Evolutionary conservation across 1,140 invertebrate genomes (phyloP), one percentile per base, ranked within the genome.

Genomic region (Lasioglossum baleicum): DNA sequence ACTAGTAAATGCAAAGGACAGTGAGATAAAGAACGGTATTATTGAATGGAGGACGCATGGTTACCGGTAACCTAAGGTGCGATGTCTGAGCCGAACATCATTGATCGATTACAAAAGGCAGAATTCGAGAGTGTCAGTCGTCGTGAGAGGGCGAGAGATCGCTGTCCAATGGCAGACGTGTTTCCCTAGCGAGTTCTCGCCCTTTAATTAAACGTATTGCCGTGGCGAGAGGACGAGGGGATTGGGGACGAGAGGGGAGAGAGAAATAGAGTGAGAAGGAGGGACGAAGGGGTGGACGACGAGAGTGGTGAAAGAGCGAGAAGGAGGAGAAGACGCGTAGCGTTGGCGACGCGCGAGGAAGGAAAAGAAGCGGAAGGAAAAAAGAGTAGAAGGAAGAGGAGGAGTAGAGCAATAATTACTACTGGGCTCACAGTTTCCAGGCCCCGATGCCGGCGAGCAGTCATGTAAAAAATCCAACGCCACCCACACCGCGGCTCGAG

Each of bases 381-480:
- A 67, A 73, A 63, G 64, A 65, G 72, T 40, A 68, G 75, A 22
- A 64, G 51, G 73, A 81, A 74, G 71, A 71, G 85, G 78, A 75
- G 86, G 82, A 77, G 84, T 64, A 61, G 73, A 83, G 83, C 77
- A 88, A 88, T 91, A 91, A 91, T 90, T 91, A 90, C 87, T 89
- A 90, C 86, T 87, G 86, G 69, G 87, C 84, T 90, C 81, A 84
- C 75, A 87, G 88, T 88, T 90, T 90, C 75, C 83, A 89, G 84
- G 84, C 81, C 44, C 84, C 78, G 75, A 81, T 87, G 82, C 86
- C 90, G 87, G 75, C 85, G 80, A 86, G 85, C 86, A 89, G 83
- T 87, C 88, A 83, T 86, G 90, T 89, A 92, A 91, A 90, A 91
- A 92, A 91, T 89, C 75, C 88, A 82, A 85, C 88, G 87, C 90